phyloP scores from a whole-genome alignment of 2,797 vertebrate genomes.

The Scomberomorus guttatus region DNA sequence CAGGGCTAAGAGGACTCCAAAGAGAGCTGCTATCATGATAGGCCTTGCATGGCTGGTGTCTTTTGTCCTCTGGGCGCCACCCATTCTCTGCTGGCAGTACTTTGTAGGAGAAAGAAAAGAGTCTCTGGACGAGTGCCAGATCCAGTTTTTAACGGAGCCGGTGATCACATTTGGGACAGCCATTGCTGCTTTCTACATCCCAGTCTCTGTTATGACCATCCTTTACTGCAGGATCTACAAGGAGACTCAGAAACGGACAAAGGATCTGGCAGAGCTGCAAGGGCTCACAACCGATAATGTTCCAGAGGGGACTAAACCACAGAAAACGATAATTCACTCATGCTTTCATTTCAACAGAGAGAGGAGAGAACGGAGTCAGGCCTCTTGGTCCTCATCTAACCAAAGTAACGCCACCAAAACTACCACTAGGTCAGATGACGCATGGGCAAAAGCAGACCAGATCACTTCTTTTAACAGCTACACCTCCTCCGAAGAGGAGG shows the following conservation, averaged over 20 bases:
- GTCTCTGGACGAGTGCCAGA: slow-evolving; percentile 90
- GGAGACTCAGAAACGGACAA: slow-evolving; percentile 96
- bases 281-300: slow-evolving; percentile 89
- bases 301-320: slow-evolving; percentile 85
- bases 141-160: slow-evolving; percentile 97
- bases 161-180: slow-evolving; percentile 98
- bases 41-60: slow-evolving; percentile 97
- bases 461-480: slow-evolving; percentile 93
- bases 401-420: slow-evolving; percentile 91
- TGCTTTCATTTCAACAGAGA: slow-evolving; percentile 92
- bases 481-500: slow-evolving; percentile 93
- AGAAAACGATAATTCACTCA: slow-evolving; percentile 88
- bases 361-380: slow-evolving; percentile 89
- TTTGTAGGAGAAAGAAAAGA: slow-evolving; percentile 93
- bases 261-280: slow-evolving; percentile 96
- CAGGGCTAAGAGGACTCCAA: slow-evolving; percentile 95
- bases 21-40: slow-evolving; percentile 96
- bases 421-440: slow-evolving; percentile 83
- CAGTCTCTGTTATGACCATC: slow-evolving; percentile 97
- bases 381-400: slow-evolving; percentile 96
- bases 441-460: slow-evolving; percentile 91
- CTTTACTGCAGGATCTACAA: slow-evolving; percentile 98
- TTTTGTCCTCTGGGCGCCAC: slow-evolving; percentile 96
- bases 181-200: slow-evolving; percentile 98
- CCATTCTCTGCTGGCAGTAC: slow-evolving; percentile 98